Evolutionary conservation across 2,888 invertebrate genomes (phyloP).

Genomic region (Drosophila tanythrix): DNA sequence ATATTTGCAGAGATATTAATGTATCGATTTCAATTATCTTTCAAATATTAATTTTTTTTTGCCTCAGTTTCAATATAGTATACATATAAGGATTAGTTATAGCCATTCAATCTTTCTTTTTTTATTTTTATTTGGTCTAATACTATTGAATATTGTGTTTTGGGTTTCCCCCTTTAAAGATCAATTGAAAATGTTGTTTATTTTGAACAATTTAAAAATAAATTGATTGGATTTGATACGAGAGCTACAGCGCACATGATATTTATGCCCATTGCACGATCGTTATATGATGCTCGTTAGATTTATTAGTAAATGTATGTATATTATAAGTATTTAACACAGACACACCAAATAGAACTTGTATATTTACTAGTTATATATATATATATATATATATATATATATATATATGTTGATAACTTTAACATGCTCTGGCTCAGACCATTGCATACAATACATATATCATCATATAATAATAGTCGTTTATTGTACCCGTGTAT

Average conservation of each 20-base stretch:
- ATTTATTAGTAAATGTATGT: slow-evolving; percentile 5
- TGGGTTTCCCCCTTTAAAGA: background rate
- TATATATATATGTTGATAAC: slow-evolving; percentile 31
- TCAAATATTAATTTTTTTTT: background rate
- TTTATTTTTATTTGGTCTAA: background rate
- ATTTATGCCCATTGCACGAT: slow-evolving; percentile 1
- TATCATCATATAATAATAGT: slow-evolving; percentile 16
- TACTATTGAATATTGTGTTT: background rate
- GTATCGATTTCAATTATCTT: background rate
- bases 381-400: background rate
- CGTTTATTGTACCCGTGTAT: slow-evolving; percentile 1
- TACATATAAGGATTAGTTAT: slow-evolving; percentile 4
- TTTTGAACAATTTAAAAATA: background rate
- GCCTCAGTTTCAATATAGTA: slow-evolving; percentile 4
- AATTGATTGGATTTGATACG: background rate
- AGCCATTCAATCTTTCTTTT: background rate
- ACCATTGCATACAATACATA: slow-evolving; percentile 14
- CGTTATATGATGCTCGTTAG: background rate
- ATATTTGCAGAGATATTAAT: background rate
- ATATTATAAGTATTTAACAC: slow-evolving; percentile 31
- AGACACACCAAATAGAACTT: slow-evolving; percentile 33
- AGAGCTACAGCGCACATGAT: slow-evolving; percentile 8
- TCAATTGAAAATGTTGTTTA: background rate
- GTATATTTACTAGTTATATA: slow-evolving; percentile 30
- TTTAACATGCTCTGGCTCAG: slow-evolving; percentile 21